phyloP scores from a whole-genome alignment of 1,140 invertebrate species.

The Saxidomus purpurata region DNA sequence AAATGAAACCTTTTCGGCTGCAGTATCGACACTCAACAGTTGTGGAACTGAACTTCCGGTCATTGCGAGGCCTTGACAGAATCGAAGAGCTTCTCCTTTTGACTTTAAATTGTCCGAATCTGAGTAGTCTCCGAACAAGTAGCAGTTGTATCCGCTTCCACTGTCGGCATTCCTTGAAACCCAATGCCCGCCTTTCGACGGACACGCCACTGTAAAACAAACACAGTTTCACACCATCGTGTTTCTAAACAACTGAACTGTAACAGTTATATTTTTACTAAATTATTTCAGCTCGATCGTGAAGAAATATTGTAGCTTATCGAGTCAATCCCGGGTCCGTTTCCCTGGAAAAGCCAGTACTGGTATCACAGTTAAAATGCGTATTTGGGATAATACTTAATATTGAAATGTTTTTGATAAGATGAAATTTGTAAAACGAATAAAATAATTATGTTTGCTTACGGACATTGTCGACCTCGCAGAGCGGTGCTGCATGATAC shows the following conservation, averaged over 20 bases:
- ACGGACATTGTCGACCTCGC: constrained; percentile 43
- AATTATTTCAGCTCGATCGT: no score
- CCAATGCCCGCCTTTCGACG: constrained; percentile 14
- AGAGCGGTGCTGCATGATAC: not conserved
- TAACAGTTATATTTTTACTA: not conserved
- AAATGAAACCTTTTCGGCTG: constrained; percentile 24
- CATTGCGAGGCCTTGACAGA: constrained; percentile 18
- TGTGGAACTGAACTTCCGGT: constrained; percentile 12
- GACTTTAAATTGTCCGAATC: not conserved
- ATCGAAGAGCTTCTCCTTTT: not conserved
- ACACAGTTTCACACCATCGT: no score
- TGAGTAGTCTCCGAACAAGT: constrained; percentile 41
- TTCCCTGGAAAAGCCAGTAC: no score
- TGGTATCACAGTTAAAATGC: no score
- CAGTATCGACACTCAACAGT: constrained; percentile 8
- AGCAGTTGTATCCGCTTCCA: constrained; percentile 36
- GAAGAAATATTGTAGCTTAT: no score
- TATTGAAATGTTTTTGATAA: no score
- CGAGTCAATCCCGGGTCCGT: no score
- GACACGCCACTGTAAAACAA: not conserved
- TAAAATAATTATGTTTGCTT: no score
- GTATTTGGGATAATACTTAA: no score
- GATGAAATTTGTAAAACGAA: no score
- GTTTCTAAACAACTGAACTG: not conserved
- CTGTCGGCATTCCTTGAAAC: constrained; percentile 17